Conservation (phyloP, 1,140 invertebrate species). For the fruit fly (Drosophila melanogaster) region Release_6_plus_ISO1_MT NT_037436.4:85001-85500, state of each 20-base stretch:
- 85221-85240: conserved; percentile 12
- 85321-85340: conserved; percentile 13
- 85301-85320: conserved; percentile 42
- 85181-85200: not conserved
- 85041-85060: no score
- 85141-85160: no score
- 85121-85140: no score
- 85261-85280: conserved; percentile 26
- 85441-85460: conserved; percentile 7
- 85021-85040: no score
- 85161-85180: not conserved
- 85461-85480: conserved; percentile 11
- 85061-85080: no score
- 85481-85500: conserved; percentile 8
- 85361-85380: conserved; percentile 55
- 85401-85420: conserved; percentile 70
- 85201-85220: conserved; percentile 5
- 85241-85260: conserved; percentile 26
- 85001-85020: no score
- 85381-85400: conserved; percentile 60
- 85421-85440: conserved; percentile 40
- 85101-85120: no score
- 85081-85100: no score
- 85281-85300: conserved; percentile 29
- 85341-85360: conserved; percentile 1